phyloP scores from a whole-genome alignment of 2,113 vertebrate genomes.

The Sula dactylatra region DNA sequence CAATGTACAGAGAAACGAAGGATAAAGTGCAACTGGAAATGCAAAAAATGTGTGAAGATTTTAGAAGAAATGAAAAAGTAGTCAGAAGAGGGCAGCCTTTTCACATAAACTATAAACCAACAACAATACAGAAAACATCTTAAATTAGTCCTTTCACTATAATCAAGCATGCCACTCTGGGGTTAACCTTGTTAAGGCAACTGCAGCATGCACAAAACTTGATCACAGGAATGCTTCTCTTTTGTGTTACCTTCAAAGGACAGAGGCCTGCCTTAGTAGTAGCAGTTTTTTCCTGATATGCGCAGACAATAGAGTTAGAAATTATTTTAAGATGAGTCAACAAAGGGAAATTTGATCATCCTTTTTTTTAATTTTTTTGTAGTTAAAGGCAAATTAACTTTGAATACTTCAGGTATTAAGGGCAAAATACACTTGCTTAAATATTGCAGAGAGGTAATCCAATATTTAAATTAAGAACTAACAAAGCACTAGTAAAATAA shows the following conservation, averaged over 20 bases:
- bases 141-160: not conserved
- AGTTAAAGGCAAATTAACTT: not conserved
- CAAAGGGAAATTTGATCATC: not conserved
- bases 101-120: conserved; percentile 35
- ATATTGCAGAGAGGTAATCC: not conserved
- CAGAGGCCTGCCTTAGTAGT: not conserved
- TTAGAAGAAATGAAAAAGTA: not conserved
- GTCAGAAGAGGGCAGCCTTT: conserved; percentile 72
- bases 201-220: not conserved
- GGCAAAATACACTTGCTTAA: not conserved
- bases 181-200: not conserved
- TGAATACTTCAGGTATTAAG: not conserved
- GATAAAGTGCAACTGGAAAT: not conserved
- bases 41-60: not conserved
- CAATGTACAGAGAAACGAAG: not conserved
- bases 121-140: not conserved
- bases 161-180: not conserved
- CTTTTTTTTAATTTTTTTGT: not conserved
- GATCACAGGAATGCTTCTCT: not conserved
- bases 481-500: not conserved
- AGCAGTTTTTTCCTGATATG: not conserved
- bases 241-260: not conserved
- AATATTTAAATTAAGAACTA: not conserved
- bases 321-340: not conserved
- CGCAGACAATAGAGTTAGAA: not conserved